Percentiles rank a stretch among this genome's conserved stretches.
These are phyloP conservation scores for Ictalurus furcatus DNA, from an alignment of 2,113 vertebrate species.

Conservation along the genomic window DNA sequence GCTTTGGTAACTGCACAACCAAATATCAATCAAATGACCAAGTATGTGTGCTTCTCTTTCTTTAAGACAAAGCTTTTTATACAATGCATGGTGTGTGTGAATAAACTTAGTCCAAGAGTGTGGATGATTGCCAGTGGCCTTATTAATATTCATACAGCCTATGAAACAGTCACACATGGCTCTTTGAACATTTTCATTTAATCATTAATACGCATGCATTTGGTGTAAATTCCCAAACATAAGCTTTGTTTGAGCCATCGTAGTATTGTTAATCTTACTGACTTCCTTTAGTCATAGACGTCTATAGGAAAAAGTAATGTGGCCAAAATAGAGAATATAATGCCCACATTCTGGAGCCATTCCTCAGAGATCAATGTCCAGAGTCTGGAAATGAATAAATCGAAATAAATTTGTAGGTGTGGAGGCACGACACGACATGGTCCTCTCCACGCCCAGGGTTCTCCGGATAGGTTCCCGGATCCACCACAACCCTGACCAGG, in stretches of 20 bases:
- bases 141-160: conserved; percentile 33
- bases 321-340: neutral
- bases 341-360: neutral
- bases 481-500: neutral
- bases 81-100: neutral
- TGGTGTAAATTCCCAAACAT: conserved; percentile 1
- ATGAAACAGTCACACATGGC: neutral
- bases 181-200: neutral
- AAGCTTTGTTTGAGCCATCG: neutral
- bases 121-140: conserved; percentile 30
- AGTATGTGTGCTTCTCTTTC: neutral
- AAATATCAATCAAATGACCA: neutral
- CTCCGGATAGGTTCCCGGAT: neutral
- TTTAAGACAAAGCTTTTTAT: neutral
- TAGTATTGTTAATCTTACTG: neutral
- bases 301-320: neutral
- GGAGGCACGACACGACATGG: neutral
- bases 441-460: neutral
- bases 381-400: neutral
- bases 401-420: neutral
- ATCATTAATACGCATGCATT: conserved; percentile 10
- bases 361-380: neutral
- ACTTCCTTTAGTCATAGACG: neutral
- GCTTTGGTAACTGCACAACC: neutral
- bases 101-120: conserved; percentile 28